Base-by-base conservation (phyloP, 2,888 invertebrate genomes). In the Chesias legatella region DNA sequence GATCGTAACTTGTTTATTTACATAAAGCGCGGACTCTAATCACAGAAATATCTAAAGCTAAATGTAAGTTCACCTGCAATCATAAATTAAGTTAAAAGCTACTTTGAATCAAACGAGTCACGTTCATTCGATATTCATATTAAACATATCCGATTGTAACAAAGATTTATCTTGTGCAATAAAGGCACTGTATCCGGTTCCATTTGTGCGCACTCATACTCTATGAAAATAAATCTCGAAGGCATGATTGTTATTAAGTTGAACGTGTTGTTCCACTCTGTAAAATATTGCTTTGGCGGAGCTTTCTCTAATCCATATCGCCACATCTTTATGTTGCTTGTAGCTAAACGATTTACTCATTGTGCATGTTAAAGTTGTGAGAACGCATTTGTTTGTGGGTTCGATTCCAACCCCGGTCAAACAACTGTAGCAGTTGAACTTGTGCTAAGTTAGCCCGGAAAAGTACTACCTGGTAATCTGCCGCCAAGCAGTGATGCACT, bases 81-180 rank as follows among this genome's bases (percentile, higher is more conserved):
- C 40, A 56, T 58, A 58, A 56, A 60, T 57, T 49, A 55, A 52
- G 45, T 63, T 63, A 63, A 66, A 67, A 66, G 62, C 49, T 43
- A 58, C 37, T 48, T 49, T 39, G 59, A 57, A 66, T 64, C 46
- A 47, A 69, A 67, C 67, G 71, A 77, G 54, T 73, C 74, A 75
- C 56, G 54, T 66, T 67, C 66, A 66, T 69, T 69, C 63, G 66
- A 69, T 72, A 73, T 73, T 67, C 68, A 67, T 67, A 73, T 66
- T 67, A 69, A 66, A 69, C 69, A 73, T 74, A 76, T 74, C 65
- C 62, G 68, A 73, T 75, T 71, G 68, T 67, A 66, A 66, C 63
- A 63, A 63, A 69, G 67, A 75, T 74, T 73, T 71, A 73, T 78
- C 70, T 79, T 74, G 60, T 64, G 71, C 63, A 78, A 79, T 75